These are phyloP conservation scores for Potamilus streckersoni DNA, from an alignment of 1,140 invertebrate species.

Conservation along the genomic window DNA sequence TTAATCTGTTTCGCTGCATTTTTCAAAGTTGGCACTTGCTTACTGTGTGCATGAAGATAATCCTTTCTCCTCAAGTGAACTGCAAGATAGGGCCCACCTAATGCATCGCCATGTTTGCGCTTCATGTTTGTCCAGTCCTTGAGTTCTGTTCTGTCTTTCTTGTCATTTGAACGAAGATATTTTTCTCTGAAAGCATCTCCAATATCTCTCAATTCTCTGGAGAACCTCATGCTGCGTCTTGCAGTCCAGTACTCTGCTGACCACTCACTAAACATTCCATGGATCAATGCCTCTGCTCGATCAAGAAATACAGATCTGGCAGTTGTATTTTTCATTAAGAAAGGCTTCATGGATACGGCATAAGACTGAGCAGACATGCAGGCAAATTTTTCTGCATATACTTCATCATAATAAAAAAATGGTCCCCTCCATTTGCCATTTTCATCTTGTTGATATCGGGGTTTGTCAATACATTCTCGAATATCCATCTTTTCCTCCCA, in stretches of 20 bases:
- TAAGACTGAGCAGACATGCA: constrained; percentile 84
- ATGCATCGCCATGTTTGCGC: constrained; percentile 62
- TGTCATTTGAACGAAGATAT: constrained; percentile 79
- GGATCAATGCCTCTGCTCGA: constrained; percentile 40
- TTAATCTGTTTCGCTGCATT: constrained; percentile 80
- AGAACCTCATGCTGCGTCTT: constrained; percentile 91
- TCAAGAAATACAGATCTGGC: constrained; percentile 31
- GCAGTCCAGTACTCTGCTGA: constrained; percentile 53
- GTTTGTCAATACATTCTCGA: constrained; percentile 49
- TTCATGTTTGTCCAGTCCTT: constrained; percentile 76
- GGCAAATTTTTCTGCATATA: constrained; percentile 76
- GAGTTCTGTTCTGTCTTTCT: constrained; percentile 73
- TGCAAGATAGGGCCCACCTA: constrained; percentile 82
- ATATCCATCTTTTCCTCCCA: constrained; percentile 84
- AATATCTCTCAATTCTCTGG: constrained; percentile 76
- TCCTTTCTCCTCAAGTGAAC: constrained; percentile 88
- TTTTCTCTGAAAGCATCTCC: constrained; percentile 79
- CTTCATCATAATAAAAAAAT: constrained; percentile 75
- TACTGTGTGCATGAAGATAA: constrained; percentile 78
- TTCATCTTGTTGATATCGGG: constrained; percentile 42
- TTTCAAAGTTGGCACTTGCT: constrained; percentile 79
- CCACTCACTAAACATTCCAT: constrained; percentile 54
- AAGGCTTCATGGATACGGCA: constrained; percentile 56
- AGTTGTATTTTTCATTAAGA: constrained; percentile 57
- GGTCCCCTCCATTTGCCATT: constrained; percentile 67